Conservation (phyloP, 1,140 invertebrate genomes). For the Akabosia matsudoensis region DNA sequence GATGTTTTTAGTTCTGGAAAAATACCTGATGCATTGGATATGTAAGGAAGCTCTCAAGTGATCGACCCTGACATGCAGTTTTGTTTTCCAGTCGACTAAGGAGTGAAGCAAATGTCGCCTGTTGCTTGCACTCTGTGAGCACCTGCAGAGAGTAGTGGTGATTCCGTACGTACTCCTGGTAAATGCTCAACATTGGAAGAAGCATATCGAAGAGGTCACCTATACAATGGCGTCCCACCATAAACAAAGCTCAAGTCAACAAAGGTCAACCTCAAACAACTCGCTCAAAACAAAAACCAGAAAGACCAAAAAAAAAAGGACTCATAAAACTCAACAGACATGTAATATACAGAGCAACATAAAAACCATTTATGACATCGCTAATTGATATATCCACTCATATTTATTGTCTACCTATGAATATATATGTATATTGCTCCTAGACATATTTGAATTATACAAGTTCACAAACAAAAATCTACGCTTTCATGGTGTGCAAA, state of each 20-base stretch:
- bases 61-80: conserved; percentile 75
- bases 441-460: too few species aligned
- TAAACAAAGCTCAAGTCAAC: neutral
- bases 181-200: conserved; percentile 64
- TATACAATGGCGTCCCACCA: conserved; percentile 47
- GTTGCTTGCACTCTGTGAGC: conserved; percentile 88
- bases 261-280: neutral
- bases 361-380: too few species aligned
- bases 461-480: too few species aligned
- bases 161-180: conserved; percentile 65
- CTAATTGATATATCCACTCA: too few species aligned
- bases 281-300: neutral
- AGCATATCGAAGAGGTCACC: conserved; percentile 65
- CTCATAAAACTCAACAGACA: too few species aligned
- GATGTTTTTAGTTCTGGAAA: too few species aligned
- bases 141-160: conserved; percentile 69
- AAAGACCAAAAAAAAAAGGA: too few species aligned
- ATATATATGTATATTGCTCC: too few species aligned
- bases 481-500: too few species aligned
- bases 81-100: conserved; percentile 81
- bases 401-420: too few species aligned
- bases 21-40: conserved; percentile 18
- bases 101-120: conserved; percentile 72
- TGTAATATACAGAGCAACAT: too few species aligned
- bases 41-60: conserved; percentile 63